phyloP scores from a whole-genome alignment of 2,888 invertebrate genomes.

The Cerastis rubricosa region DNA sequence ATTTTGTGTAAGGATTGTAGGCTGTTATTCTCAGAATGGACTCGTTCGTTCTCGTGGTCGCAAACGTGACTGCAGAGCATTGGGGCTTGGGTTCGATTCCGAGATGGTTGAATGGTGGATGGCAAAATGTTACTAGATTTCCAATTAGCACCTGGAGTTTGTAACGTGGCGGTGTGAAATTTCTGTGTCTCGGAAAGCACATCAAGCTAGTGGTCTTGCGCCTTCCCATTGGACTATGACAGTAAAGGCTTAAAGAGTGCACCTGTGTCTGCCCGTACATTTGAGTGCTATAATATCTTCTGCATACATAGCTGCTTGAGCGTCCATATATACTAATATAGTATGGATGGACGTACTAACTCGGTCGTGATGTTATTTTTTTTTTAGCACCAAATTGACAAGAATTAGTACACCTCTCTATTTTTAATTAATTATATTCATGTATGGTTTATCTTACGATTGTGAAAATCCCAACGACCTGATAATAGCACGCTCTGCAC shows the following conservation, averaged over 20 bases:
- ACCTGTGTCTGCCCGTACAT: not conserved
- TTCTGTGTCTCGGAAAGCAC: not conserved
- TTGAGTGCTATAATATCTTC: not conserved
- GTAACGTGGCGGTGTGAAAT: not conserved
- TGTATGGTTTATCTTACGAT: not conserved
- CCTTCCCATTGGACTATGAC: not conserved
- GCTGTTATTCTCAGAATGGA: not conserved
- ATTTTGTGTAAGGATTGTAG: not conserved
- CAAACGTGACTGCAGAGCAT: not conserved
- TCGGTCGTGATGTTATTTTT: not conserved
- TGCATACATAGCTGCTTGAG: not conserved
- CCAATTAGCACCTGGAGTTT: not conserved
- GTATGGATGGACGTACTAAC: too few species aligned
- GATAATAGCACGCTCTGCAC: constrained; percentile 6
- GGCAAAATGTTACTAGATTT: not conserved
- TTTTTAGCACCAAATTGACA: not conserved
- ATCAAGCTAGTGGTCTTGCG: not conserved
- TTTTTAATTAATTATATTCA: not conserved
- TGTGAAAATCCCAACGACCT: not conserved
- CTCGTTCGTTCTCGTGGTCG: not conserved
- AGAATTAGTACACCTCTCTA: not conserved
- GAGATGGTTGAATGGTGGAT: too few species aligned
- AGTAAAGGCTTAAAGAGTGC: not conserved
- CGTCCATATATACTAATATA: too few species aligned
- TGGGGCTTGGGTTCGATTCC: not conserved